These are phyloP conservation scores for Anabas testudineus DNA, from an alignment of 2,797 vertebrate species.

Conservation along the genomic window DNA sequence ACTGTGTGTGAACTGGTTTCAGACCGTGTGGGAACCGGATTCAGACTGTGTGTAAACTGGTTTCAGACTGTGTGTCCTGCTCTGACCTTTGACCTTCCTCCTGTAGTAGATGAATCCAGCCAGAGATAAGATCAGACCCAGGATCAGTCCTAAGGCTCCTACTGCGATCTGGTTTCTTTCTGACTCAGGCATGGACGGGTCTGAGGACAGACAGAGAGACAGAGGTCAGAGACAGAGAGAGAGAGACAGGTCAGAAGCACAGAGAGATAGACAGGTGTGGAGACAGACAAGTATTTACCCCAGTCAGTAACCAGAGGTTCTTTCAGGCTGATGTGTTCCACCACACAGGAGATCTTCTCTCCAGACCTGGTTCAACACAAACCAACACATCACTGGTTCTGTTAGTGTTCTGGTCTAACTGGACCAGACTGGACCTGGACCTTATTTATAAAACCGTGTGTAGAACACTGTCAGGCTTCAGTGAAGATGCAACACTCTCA, in stretches of 20 bases:
- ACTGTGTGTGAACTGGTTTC: background rate
- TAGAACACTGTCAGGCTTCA: too few relatives aligned
- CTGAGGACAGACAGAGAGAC: conserved; percentile 46
- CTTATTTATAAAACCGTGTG: too few relatives aligned
- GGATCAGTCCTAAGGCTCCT: conserved; percentile 71
- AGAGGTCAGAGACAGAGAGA: background rate
- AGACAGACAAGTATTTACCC: conserved; percentile 72
- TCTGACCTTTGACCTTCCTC: conserved; percentile 62
- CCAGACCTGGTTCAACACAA: conserved; percentile 60
- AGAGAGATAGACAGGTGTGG: background rate
- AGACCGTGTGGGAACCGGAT: background rate
- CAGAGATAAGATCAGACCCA: conserved; percentile 73
- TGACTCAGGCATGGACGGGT: conserved; percentile 62
- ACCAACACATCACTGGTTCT: conserved; percentile 3
- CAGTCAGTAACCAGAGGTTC: conserved; percentile 65
- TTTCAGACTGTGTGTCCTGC: background rate
- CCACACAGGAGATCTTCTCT: conserved; percentile 83
- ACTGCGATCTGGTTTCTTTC: conserved; percentile 72
- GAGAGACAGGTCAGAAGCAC: background rate
- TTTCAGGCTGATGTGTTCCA: conserved; percentile 76
- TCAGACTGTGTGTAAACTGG: background rate
- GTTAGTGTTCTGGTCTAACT: background rate
- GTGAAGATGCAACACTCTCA: too few relatives aligned
- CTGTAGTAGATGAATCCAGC: conserved; percentile 78
- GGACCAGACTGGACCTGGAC: background rate